These are phyloP conservation scores for Calephelis virginiensis DNA, from an alignment of 1,140 invertebrate species.

Conservation along the genomic window DNA sequence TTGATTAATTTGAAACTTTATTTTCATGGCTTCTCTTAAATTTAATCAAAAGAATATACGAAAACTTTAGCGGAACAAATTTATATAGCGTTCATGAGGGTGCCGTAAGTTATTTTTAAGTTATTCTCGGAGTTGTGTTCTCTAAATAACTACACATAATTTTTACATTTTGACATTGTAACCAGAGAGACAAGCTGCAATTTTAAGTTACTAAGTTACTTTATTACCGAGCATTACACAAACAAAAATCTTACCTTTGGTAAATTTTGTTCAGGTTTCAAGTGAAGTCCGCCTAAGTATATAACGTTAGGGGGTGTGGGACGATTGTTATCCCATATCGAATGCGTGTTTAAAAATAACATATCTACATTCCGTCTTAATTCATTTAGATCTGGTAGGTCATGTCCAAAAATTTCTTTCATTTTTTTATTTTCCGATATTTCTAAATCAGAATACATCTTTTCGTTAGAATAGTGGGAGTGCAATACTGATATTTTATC, in stretches of 20 bases:
- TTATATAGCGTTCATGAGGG: too few relatives aligned
- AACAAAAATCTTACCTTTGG: constrained; percentile 32
- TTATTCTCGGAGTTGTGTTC: too few relatives aligned
- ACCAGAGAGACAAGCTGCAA: too few relatives aligned
- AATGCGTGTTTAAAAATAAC: constrained; percentile 56
- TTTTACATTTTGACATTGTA: too few relatives aligned
- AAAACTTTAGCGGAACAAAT: too few relatives aligned
- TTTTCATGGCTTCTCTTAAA: too few relatives aligned
- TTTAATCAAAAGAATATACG: too few relatives aligned
- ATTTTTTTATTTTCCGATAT: constrained; percentile 44
- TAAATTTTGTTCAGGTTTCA: constrained; percentile 50
- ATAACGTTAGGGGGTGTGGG: constrained; percentile 73
- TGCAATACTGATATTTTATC: constrained; percentile 41
- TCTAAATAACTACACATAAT: too few relatives aligned
- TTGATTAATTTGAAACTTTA: too few relatives aligned
- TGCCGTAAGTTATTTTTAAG: too few relatives aligned
- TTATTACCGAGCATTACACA: not conserved
- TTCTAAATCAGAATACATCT: constrained; percentile 17
- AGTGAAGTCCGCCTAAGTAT: constrained; percentile 73
- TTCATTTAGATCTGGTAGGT: constrained; percentile 56
- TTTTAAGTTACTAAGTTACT: too few relatives aligned
- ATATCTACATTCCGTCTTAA: constrained; percentile 61
- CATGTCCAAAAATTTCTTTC: constrained; percentile 59
- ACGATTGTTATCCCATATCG: constrained; percentile 60
- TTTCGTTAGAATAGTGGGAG: constrained; percentile 19